Evolutionary conservation across 2,797 vertebrate genomes (phyloP).

Genomic region (Hemitrygon akajei): DNA sequence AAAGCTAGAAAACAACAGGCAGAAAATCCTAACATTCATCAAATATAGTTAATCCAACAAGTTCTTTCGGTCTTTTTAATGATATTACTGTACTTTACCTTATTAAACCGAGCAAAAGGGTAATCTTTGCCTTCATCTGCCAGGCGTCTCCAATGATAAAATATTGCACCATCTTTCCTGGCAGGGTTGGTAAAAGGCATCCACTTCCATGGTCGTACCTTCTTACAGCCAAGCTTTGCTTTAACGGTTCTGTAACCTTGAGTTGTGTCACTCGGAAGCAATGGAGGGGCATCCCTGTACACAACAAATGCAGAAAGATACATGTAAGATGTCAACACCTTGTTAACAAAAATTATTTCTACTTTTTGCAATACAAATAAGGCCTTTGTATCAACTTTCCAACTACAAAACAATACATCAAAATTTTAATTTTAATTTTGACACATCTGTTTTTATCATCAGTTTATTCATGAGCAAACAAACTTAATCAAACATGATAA

Average conservation of each 20-base stretch:
- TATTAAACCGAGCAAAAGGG: constrained; percentile 94
- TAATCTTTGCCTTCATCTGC: constrained; percentile 97
- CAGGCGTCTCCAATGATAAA: constrained; percentile 93
- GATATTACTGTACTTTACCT: constrained; percentile 59
- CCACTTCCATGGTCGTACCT: constrained; percentile 97
- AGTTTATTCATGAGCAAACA: neutral
- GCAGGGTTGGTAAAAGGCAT: constrained; percentile 97
- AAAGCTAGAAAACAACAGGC: neutral
- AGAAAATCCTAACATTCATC: neutral
- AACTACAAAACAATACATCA: neutral
- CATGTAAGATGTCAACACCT: neutral
- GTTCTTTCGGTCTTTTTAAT: neutral
- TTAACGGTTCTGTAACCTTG: constrained; percentile 97
- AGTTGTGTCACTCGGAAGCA: constrained; percentile 92
- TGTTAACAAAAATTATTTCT: neutral
- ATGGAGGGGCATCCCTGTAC: constrained; percentile 82
- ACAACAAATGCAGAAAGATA: neutral
- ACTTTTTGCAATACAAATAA: neutral
- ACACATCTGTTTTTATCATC: neutral
- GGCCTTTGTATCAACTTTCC: neutral
- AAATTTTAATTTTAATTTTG: neutral
- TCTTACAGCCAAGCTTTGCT: constrained; percentile 94
- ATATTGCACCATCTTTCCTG: constrained; percentile 90
- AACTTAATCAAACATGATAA: neutral
- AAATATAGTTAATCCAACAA: neutral